Conservation (phyloP, 2,888 invertebrate species). For the Macropis europaea region DNA sequence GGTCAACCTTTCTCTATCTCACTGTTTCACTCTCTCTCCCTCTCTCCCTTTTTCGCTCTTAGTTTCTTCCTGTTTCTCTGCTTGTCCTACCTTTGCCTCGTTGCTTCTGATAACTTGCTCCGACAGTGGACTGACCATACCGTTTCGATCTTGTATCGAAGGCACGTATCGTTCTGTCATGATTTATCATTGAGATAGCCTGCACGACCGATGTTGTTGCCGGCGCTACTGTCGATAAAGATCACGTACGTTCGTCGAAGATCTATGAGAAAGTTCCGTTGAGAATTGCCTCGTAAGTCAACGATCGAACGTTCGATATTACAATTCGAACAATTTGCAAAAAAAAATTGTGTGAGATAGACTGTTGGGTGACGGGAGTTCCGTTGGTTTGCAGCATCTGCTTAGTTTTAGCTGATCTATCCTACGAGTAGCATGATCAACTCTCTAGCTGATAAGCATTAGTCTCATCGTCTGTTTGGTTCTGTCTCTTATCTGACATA, state of each 20-base stretch:
- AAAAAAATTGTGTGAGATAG: too few relatives aligned
- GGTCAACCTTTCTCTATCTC: too few relatives aligned
- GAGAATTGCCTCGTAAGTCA: constrained; percentile 29
- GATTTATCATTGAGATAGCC: constrained; percentile 61
- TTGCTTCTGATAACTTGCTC: constrained; percentile 58
- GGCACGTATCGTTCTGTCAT: constrained; percentile 54
- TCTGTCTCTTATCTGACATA: too few relatives aligned
- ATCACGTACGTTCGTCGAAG: constrained; percentile 35
- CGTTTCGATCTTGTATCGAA: constrained; percentile 29
- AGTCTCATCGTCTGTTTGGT: too few relatives aligned
- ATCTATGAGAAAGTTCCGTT: constrained; percentile 29
- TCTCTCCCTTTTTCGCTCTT: neutral
- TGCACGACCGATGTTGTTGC: constrained; percentile 25
- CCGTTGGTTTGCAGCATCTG: too few relatives aligned
- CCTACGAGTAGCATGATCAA: too few relatives aligned
- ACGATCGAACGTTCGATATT: neutral
- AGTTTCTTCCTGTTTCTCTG: neutral
- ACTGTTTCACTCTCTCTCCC: constrained; percentile 1
- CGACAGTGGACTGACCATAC: constrained; percentile 37
- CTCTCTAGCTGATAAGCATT: too few relatives aligned
- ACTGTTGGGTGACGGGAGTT: too few relatives aligned
- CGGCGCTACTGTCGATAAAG: constrained; percentile 27
- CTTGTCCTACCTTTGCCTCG: constrained; percentile 24
- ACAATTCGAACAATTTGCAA: neutral
- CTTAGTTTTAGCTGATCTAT: too few relatives aligned